Evolutionary conservation across 2,797 vertebrate species (phyloP).

Genomic region (Coregonus sp.): DNA sequence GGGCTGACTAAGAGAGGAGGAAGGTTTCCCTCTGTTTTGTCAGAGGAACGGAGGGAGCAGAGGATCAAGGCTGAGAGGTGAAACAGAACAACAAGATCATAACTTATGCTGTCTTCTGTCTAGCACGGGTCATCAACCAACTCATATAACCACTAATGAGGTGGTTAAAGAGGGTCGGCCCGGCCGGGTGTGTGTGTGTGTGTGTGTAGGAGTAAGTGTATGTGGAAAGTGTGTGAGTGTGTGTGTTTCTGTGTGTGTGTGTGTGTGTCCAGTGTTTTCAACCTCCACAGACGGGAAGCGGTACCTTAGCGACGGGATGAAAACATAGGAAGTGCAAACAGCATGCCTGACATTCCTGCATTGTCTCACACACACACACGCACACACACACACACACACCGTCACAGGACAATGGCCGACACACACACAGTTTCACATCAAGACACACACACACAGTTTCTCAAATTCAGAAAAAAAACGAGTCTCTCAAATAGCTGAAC

Average conservation of each 20-base stretch:
- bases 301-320: slow-evolving; percentile 72
- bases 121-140: not conserved
- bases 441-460: slow-evolving; percentile 20
- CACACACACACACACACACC: slow-evolving; percentile 1
- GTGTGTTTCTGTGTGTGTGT: slow-evolving; percentile 8
- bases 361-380: slow-evolving; percentile 52
- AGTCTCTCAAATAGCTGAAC: not conserved
- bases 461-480: not conserved
- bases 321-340: slow-evolving; percentile 77
- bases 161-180: not conserved
- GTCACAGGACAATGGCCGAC: slow-evolving; percentile 36
- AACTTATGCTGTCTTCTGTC: not conserved
- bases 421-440: slow-evolving; percentile 20
- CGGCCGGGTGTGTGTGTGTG: not conserved
- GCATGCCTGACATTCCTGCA: slow-evolving; percentile 73
- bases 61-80: not conserved
- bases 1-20: slow-evolving; percentile 64
- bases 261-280: slow-evolving; percentile 54
- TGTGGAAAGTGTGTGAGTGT: slow-evolving; percentile 20
- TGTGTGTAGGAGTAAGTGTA: slow-evolving; percentile 10
- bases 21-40: slow-evolving; percentile 42
- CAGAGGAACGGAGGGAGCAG: not conserved
- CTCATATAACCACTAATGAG: slow-evolving; percentile 17
- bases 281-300: slow-evolving; percentile 72
- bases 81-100: slow-evolving; percentile 17